Base-by-base conservation (phyloP, 1,140 invertebrate genomes). In the Nymphalis io region DNA sequence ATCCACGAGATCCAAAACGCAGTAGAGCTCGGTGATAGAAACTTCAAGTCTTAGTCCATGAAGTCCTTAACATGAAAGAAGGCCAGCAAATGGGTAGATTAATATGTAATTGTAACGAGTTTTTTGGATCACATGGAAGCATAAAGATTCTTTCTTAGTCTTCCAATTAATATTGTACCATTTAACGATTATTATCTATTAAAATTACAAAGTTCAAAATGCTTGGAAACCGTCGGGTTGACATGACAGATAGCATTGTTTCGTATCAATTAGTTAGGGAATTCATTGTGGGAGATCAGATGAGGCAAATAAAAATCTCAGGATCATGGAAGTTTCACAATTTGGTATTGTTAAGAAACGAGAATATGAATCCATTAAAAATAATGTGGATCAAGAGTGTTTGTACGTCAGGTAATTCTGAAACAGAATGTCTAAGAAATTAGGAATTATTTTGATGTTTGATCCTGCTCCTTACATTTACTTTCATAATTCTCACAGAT, bases 181-280 rank as follows among this genome's bases (percentile, higher is more conserved):
- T 51, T 20, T 21, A 51, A 51, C n/a, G 46, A 51, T 55, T 20
- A 13, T 6, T 55, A 55, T 55, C 51, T 55, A n/a, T 15, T 27
- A 55, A 55, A 27, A 55, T 27, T 3, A 27, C 20, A n/a, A 12
- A 27, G 23, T 23, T 27, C 51, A 55, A 23, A 55, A 55, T 21
- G 21, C 51, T 73, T 15, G 44, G 62, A 59, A 70, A 68, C 68
- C 65, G 61, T 59, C 53, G 42, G 60, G 77, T 77, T 79, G 81
- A 84, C 82, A 80, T 55, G 74, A 60, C 68, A 66, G 82, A 85
- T 82, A 83, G 78, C 82, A 84, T 87, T 87, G 84, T 87, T 71
- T 80, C 40, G 65, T 76, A 79, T 80, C 77, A 81, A 81, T 84
- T 75, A 78, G 75, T 80, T 81, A 51, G 83, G 80, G 83, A 85